These are phyloP conservation scores for Cydia strobilella DNA, from an alignment of 1,140 invertebrate species.

Conservation along the genomic window DNA sequence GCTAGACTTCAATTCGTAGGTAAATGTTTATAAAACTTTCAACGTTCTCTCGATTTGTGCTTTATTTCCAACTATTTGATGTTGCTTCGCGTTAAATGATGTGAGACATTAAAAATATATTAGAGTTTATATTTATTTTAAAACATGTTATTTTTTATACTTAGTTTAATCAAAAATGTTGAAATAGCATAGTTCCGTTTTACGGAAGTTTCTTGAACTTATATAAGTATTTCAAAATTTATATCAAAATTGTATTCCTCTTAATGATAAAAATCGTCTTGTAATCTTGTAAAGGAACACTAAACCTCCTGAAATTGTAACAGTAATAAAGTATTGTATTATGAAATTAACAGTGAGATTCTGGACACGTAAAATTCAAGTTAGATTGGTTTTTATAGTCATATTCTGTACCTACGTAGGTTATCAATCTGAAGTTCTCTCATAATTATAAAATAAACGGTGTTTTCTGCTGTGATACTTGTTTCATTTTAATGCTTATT, in stretches of 20 bases:
- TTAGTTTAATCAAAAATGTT: constrained; percentile 74
- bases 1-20: constrained; percentile 74
- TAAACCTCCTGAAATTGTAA: constrained; percentile 54
- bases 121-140: constrained; percentile 63
- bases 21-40: constrained; percentile 62
- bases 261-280: constrained; percentile 64
- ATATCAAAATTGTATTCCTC: constrained; percentile 64
- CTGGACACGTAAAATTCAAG: constrained; percentile 72
- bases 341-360: constrained; percentile 66
- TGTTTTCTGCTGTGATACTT: constrained; percentile 79
- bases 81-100: constrained; percentile 74
- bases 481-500: constrained; percentile 43
- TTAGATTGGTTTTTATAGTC: constrained; percentile 79
- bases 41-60: constrained; percentile 61
- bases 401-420: constrained; percentile 80
- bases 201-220: constrained; percentile 62
- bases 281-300: constrained; percentile 73
- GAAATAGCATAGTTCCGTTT: constrained; percentile 69
- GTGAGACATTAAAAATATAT: constrained; percentile 64
- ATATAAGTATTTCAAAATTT: constrained; percentile 63
- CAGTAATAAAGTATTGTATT: constrained; percentile 58
- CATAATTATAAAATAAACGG: constrained; percentile 82
- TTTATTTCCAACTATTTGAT: constrained; percentile 65
- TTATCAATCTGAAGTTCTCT: constrained; percentile 81
- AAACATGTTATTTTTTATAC: constrained; percentile 71